Percentiles rank a stretch among this genome's conserved stretches.
Evolutionary conservation across 2,113 vertebrate species (phyloP).

Genomic region (Ailuropoda melanoleuca): DNA sequence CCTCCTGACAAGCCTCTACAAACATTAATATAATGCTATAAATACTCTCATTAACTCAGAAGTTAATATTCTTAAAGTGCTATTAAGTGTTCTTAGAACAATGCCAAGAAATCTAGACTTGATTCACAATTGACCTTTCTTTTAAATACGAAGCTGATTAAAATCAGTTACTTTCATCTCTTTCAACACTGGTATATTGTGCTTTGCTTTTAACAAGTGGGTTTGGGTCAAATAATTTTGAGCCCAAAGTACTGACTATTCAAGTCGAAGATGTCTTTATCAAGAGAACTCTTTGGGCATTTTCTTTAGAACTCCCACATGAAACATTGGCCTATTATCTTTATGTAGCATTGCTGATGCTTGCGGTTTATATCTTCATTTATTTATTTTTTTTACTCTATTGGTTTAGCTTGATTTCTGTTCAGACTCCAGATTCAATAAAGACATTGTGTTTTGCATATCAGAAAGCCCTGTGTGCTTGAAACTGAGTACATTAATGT

Average conservation of each 20-base stretch:
- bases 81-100: neutral
- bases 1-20: neutral
- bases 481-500: neutral
- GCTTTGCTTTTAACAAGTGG: neutral
- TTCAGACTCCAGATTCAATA: neutral
- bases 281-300: neutral
- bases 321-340: neutral
- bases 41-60: neutral
- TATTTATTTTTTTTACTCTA: neutral
- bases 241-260: neutral
- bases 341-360: no score
- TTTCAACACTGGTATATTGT: neutral
- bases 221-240: neutral
- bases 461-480: rapidly evolving
- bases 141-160: neutral
- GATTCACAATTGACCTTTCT: neutral
- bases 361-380: neutral
- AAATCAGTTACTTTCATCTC: neutral
- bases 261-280: neutral
- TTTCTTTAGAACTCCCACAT: neutral
- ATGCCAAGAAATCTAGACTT: neutral
- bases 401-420: neutral
- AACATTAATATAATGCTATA: neutral
- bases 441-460: no score
- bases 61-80: neutral